Conservation (phyloP, 1,140 invertebrate genomes). For the Reticulitermes speratus region DNA sequence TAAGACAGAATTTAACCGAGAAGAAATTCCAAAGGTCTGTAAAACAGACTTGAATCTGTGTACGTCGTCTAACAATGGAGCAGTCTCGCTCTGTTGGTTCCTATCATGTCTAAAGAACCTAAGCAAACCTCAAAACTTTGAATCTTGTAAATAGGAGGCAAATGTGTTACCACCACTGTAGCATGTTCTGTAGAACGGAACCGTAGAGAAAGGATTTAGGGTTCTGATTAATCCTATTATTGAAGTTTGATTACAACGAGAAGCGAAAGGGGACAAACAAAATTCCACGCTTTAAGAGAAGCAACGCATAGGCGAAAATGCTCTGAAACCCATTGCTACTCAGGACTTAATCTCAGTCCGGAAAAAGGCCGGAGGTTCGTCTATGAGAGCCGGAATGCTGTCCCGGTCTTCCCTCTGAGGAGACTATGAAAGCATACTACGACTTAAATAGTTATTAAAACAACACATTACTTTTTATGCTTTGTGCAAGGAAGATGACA, state of each 20-base stretch:
- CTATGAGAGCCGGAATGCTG: not conserved
- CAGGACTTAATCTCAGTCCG: not conserved
- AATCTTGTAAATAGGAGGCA: not conserved
- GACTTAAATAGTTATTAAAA: constrained; percentile 1
- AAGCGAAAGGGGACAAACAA: not conserved
- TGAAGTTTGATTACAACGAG: not conserved
- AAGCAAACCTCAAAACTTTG: constrained; percentile 6
- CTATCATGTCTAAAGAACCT: not conserved
- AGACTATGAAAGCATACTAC: not conserved
- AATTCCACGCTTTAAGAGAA: not conserved
- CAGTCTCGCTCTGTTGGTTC: not conserved
- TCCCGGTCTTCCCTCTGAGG: not conserved
- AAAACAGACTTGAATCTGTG: too few species aligned
- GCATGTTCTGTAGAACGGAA: not conserved
- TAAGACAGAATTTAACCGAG: too few species aligned
- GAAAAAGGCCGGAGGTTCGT: not conserved
- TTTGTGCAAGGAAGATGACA: not conserved
- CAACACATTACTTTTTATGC: not conserved
- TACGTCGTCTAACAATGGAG: not conserved
- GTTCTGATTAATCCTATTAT: constrained; percentile 13
- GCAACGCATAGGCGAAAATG: not conserved
- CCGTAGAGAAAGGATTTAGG: not conserved
- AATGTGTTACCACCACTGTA: not conserved
- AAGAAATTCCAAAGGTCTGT: too few species aligned
- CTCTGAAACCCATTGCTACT: not conserved